Conservation (phyloP, 2,888 invertebrate species). For the Pteria penguin region DNA sequence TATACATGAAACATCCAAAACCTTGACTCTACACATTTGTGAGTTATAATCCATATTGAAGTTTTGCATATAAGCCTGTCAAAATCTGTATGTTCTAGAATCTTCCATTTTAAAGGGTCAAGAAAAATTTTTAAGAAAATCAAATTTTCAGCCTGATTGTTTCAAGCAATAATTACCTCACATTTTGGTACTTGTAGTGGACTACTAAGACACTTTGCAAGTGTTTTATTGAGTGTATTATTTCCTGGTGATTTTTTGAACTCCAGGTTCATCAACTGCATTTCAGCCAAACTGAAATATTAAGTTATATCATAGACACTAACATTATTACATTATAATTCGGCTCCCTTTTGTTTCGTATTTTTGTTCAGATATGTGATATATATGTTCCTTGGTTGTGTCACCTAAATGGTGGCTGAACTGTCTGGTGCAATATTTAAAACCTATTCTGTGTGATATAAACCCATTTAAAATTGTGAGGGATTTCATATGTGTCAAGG, state of each 20-base stretch:
- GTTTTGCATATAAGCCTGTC: too few relatives aligned
- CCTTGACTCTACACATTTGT: too few relatives aligned
- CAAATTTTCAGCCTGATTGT: too few relatives aligned
- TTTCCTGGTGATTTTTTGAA: constrained; percentile 67
- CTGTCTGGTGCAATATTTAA: background rate
- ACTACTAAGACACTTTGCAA: constrained; percentile 66
- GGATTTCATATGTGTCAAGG: too few relatives aligned
- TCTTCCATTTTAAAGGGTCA: too few relatives aligned
- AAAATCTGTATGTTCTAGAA: too few relatives aligned
- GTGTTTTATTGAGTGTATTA: constrained; percentile 44
- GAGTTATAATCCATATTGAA: too few relatives aligned
- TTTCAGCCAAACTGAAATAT: constrained; percentile 82
- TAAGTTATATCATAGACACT: background rate
- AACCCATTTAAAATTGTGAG: background rate
- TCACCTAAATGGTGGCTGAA: too few relatives aligned
- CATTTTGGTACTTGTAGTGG: constrained; percentile 77
- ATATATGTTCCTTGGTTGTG: too few relatives aligned
- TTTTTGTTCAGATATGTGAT: too few relatives aligned
- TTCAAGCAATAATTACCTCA: constrained; percentile 64
- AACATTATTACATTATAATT: background rate
- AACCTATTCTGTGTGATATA: background rate
- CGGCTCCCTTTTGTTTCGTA: background rate
- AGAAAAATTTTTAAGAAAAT: too few relatives aligned
- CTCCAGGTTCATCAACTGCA: constrained; percentile 80
- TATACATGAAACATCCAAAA: too few relatives aligned